Base-by-base conservation (phyloP, 2,888 invertebrate genomes). In the Tholera decimalis region DNA sequence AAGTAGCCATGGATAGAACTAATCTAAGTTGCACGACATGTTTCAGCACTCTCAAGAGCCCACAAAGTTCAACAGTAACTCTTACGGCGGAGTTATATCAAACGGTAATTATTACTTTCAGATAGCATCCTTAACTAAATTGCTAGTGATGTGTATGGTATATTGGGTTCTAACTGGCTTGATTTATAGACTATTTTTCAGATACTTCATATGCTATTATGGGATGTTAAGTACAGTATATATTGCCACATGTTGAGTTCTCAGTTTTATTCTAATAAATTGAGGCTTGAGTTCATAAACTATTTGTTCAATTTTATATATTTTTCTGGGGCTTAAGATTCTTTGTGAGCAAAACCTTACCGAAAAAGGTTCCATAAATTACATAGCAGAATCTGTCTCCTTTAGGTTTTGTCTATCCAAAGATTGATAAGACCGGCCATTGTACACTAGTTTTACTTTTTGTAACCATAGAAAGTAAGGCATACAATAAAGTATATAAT, bases 21-120 rank as follows among this genome's bases (percentile, higher is more conserved):
- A 71, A 65, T 65, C 18, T 33, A 71, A 35, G 39, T 73, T 68
- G 39, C 67, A 50, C n/a, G 44, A 53, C 26, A 55, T 56, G 56
- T 92, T 94, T 63, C 94, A 95, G 95, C 88, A 94, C 84, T 94
- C 94, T 44, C 94, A 95, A 87, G 94, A 94, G 77, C 89, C 90
- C n/a, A 82, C 91, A 60, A 92, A 91, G 75, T 88, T 91, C 71
- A 93, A 86, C 85, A 92, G 88, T 84, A 93, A 89, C 85, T 89
- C 92, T 11, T 93, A 86, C 46, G 90, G 91, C 39, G 91, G 93
- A 63, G 93, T 94, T 39, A 89, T 93, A 62, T 87, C 89, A 47
- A 93, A 88, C 86, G 94, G 95, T 95, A 82, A 94, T 90, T 86
- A 76, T 71, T 61, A 18, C 66, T 62, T 80, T 56, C 24, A 57